phyloP scores from a whole-genome alignment of 2,797 vertebrate genomes.

The Caiman crocodilus region DNA sequence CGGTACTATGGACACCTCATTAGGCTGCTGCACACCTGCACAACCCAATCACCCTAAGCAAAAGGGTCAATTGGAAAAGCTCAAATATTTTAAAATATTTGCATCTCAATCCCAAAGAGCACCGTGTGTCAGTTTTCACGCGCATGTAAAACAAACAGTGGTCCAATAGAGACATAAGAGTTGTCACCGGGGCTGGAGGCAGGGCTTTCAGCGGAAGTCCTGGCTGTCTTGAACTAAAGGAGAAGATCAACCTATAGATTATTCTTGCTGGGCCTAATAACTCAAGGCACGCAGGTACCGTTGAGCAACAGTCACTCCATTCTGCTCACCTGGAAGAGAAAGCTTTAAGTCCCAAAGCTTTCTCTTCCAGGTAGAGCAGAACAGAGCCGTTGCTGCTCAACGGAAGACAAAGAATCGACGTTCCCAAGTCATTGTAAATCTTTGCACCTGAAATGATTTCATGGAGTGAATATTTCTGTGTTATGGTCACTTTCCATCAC shows the following conservation, averaged over 20 bases:
- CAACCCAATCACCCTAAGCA: too few species aligned
- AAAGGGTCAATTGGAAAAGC: too few species aligned
- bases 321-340: not conserved
- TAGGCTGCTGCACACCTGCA: too few species aligned
- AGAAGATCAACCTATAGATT: not conserved
- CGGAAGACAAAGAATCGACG: not conserved
- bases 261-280: not conserved
- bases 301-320: too few species aligned
- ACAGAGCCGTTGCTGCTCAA: not conserved
- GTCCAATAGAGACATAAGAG: not conserved
- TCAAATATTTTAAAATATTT: too few species aligned
- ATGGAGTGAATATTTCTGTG: not conserved
- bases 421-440: not conserved
- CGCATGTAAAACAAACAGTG: not conserved
- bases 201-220: not conserved
- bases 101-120: not conserved
- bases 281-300: not conserved
- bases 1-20: not conserved
- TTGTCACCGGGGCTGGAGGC: not conserved
- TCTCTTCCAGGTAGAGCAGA: not conserved
- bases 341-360: not conserved
- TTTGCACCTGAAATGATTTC: not conserved
- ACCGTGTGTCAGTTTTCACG: not conserved
- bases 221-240: not conserved
- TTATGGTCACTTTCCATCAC: accelerated